Base-by-base conservation (phyloP, 1,140 invertebrate species). In the Neoseiulus cucumeris region DNA sequence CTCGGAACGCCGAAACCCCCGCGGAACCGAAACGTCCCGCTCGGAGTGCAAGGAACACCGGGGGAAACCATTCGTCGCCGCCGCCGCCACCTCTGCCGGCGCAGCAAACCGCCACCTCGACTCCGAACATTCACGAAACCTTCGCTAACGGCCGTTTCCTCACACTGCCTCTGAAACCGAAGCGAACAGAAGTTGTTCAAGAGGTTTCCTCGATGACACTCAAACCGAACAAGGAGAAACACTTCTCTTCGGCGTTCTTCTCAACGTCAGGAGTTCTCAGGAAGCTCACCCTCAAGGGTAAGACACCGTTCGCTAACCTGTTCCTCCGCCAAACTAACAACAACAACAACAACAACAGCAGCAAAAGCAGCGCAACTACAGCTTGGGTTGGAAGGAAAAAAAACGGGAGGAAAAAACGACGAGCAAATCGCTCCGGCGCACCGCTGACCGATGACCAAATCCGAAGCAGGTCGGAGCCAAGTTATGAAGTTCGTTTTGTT, bases 181-280 rank as follows among this genome's bases (percentile, higher is more conserved):
- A 59, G 22, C 51, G 51, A 20, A 59, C 33, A 33, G 51, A 59
- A 59, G 51, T 25, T 25, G 25, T 20, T 59, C 51, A 17, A 59
- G 51, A 25, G 22, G 51, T 20, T 59, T 25, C 22, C 51, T 59
- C 51, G 33, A 59, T 59, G 51, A 59, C 51, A 14, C 51, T 59
- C 33, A 59, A 59, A 25, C 51, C 51, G 2, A 59, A 25, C 51
- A 59, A 59, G 22, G 51, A 59, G 33, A 59, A 59, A 9, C 51
- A 59, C 22, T 68, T 59, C 25, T 45, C 65, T 7, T 69, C 68
- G n/a, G 68, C 69, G 14, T 70, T 70, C 64, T 70, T 70, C 64
- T 69, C 68, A 42, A 70, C 69, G 20, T 70, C 69, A 30, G 69
- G 68, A 42, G 69, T 70, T 18, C 65, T 70, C 1, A 65, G 69